These are phyloP conservation scores for Columba janthina DNA, from an alignment of 2,113 vertebrate species.

Conservation along the genomic window DNA sequence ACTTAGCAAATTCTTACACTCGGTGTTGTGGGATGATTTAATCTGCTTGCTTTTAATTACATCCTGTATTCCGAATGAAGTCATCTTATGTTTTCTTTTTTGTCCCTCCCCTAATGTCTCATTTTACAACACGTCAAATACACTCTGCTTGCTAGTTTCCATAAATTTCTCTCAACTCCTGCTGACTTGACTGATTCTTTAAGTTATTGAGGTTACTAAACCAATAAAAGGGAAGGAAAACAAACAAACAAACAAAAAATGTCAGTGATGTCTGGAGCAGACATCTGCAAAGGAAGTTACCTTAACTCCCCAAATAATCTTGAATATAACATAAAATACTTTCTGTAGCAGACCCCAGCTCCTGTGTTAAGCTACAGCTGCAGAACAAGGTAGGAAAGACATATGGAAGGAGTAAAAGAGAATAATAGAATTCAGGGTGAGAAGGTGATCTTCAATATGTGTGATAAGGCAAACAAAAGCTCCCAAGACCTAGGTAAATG, in stretches of 20 bases:
- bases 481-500: not conserved
- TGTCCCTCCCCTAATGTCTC: not conserved
- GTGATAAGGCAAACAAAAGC: not conserved
- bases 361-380: not conserved
- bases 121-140: not conserved
- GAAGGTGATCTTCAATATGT: not conserved
- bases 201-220: not conserved
- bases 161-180: constrained; percentile 12
- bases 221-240: not conserved
- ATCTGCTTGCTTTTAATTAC: constrained; percentile 13
- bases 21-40: not conserved
- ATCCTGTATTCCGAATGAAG: not conserved
- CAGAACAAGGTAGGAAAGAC: not conserved
- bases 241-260: not conserved
- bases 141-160: not conserved
- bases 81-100: not conserved
- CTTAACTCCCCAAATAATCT: not conserved
- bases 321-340: not conserved
- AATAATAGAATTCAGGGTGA: not conserved
- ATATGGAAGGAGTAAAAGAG: not conserved
- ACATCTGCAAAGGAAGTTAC: not conserved
- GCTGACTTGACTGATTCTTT: not conserved
- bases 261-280: not conserved
- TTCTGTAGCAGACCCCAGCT: not conserved
- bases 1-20: not conserved